phyloP scores from a whole-genome alignment of 2,888 invertebrate species.

The Coelogynopora nodosa region DNA sequence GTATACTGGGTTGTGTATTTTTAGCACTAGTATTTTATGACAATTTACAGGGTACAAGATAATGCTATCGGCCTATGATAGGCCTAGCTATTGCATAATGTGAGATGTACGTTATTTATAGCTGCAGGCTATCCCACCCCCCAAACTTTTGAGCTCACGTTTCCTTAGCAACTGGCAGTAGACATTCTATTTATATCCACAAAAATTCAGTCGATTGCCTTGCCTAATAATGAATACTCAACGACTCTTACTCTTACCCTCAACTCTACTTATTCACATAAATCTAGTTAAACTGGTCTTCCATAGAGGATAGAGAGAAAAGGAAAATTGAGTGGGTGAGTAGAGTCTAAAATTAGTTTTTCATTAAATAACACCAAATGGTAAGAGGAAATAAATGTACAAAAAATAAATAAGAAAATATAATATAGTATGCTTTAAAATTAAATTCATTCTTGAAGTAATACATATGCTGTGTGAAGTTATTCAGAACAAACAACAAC shows the following conservation, averaged over 20 bases:
- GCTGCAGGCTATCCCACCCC: not conserved
- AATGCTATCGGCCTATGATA: not conserved
- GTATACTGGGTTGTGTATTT: not conserved
- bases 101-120: not conserved
- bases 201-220: not conserved
- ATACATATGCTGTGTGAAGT: too few relatives aligned
- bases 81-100: constrained; percentile 1
- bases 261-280: not conserved
- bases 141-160: not conserved
- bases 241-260: not conserved
- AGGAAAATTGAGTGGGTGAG: not conserved
- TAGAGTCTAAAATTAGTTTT: constrained; percentile 3
- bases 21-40: not conserved
- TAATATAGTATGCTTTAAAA: too few relatives aligned
- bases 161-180: not conserved
- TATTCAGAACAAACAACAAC: too few relatives aligned
- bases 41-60: not conserved
- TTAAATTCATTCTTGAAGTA: too few relatives aligned
- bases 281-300: not conserved
- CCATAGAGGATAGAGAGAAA: not conserved
- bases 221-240: not conserved
- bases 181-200: not conserved
- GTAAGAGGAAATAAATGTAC: not conserved
- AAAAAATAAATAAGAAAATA: not conserved
- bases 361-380: not conserved